Percentiles rank a stretch among this genome's conserved stretches.
phyloP scores from a whole-genome alignment of 2,888 invertebrate genomes.

The Noctua pronuba region DNA sequence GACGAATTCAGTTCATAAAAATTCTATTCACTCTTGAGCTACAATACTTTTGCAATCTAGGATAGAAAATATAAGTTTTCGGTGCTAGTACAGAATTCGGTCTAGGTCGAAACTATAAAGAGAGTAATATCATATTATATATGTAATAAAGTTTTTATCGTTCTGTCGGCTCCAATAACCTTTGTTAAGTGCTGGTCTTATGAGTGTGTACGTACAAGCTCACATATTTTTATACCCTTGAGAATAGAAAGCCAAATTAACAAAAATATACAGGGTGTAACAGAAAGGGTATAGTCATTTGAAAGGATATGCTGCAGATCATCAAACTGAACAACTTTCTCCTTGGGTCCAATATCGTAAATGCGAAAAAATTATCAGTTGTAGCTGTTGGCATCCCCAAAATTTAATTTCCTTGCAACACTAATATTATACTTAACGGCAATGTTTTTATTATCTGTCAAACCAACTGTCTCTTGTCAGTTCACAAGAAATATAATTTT shows the following conservation, averaged over 20 bases:
- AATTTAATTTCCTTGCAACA: too few species aligned
- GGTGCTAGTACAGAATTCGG: background rate
- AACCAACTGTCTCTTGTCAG: too few species aligned
- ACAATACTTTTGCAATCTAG: conserved; percentile 28
- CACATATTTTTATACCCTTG: background rate
- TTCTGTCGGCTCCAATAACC: conserved; percentile 6
- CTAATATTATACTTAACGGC: too few species aligned
- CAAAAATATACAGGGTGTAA: background rate
- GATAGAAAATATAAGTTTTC: background rate
- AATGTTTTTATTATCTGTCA: too few species aligned
- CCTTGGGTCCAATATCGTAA: too few species aligned
- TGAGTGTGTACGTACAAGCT: background rate
- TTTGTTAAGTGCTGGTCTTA: conserved; percentile 9
- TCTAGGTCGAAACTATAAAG: conserved; percentile 15
- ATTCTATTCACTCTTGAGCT: conserved; percentile 5
- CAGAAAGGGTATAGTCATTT: too few species aligned
- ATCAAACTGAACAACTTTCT: too few species aligned
- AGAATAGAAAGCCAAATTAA: too few species aligned
- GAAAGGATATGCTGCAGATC: too few species aligned
- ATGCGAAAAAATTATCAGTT: too few species aligned
- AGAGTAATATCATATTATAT: conserved; percentile 9
- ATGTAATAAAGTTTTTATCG: conserved; percentile 33
- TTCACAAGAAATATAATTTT: too few species aligned
- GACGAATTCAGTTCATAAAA: conserved; percentile 8
- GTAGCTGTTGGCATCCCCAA: too few species aligned